Base-by-base conservation (phyloP, 2,888 invertebrate genomes). In the Eubasilissa splendida region DNA sequence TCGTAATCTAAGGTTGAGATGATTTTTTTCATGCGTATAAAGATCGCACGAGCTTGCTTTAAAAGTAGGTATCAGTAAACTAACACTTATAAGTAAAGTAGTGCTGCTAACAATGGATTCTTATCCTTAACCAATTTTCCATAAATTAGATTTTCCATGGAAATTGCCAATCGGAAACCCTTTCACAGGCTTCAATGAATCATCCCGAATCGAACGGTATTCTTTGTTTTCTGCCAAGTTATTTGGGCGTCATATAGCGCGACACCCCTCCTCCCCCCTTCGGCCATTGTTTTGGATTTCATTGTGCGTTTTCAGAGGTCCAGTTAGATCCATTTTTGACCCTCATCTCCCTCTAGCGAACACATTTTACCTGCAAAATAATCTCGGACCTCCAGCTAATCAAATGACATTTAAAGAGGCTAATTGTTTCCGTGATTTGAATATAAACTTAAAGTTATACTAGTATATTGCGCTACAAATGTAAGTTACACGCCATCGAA, bases 201-300 rank as follows among this genome's bases (percentile, higher is more conserved):
- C 71, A 73, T 33, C 71, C 54, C 54, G 7, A 73, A 73, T 42
- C 56, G 71, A 73, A 53, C 22, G 56, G 14, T n/a, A 73, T 73
- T 73, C 71, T 73, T 73, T 73, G 71, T 73, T 73, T 73, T 56
- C 71, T 22, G 54, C 22, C 52, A 73, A 73, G 71, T 73, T 73
- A 73, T 73, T 73, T 56, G 33, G 31, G 31, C 10, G 58, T 58
- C 71, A 73, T 33, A 71, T 54, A 71, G 54, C 31, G 22, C 71
- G 22, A 22, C 42, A 42, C 4, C 42, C 4, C 42, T 2, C 42
- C 42, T 4, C 33, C 8, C 1, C 22, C 33, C 7, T 12, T 11
- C 65, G 10, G 11, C 33, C 42, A 65, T 65, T 65, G 65, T 65
- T 65, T 65, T 65, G 31, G 10, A 12, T 68, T 50, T 8, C 14